Evolutionary conservation across 1,140 invertebrate species (phyloP), one percentile per base, ranked within the genome.

Genomic region (Phymastichus coffea): DNA sequence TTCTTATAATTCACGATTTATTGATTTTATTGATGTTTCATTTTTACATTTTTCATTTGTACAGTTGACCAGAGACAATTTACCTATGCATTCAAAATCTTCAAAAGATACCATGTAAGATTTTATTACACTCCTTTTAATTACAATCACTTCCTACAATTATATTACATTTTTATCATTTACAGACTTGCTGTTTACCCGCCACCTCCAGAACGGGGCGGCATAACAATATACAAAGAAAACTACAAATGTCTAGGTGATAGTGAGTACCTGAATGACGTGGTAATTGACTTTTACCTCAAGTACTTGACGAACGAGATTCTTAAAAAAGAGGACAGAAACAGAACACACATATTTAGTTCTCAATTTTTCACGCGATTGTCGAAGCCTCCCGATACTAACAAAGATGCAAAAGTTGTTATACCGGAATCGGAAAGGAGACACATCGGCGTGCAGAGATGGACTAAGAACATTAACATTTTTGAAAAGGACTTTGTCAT

Each of bases 401-500:
- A 83, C 26, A 80, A 80, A 10, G 86, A 88, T 70, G 78, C 79
- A 66, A 85, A 87, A 60, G 78, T 80, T 8, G 84, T 80, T 57
- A 78, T 91, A 56, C 84, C 87, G n/a, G 81, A 90, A 6, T 86
- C 90, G 4, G 88, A 93, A 64, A 93, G 91, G 76, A 82, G 94
- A 48, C 94, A 98, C 76, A 84, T 85, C 0, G 81, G 92, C 64
- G 95, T 98, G 2, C 93, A 94, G 74, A 94, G 88, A 12, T 99
- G 97, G 96, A 98, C 96, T 0, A 95, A 95, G 71, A 89, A 91
- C 76, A 90, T 98, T 0, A 93, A 99, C 78, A 87, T 99, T 49
- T 99, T 99, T 80, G 86, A 92, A 44, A 98, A 98, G 83, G 96
- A 99, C 76, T 99, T 91, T 75, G 87, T 99, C 46, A 86, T 99